These are phyloP conservation scores for Avahi laniger DNA, from an alignment of 2,797 vertebrate species.

Conservation along the genomic window DNA sequence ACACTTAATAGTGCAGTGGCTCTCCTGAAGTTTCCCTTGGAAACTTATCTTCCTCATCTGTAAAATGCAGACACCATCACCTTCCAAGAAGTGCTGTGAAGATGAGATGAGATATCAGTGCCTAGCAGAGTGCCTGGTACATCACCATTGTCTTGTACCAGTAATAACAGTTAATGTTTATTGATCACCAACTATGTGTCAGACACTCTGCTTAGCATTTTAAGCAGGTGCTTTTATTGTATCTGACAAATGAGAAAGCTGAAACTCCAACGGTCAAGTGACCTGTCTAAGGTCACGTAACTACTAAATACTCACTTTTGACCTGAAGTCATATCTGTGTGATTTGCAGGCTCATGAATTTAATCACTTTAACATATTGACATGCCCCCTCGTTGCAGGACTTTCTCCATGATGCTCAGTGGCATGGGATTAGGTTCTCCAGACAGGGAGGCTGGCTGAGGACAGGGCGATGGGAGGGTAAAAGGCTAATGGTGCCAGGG, in stretches of 20 bases:
- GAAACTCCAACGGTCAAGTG: background rate
- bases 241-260: background rate
- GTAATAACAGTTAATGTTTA: background rate
- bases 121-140: background rate
- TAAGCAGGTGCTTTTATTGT: background rate
- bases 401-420: background rate
- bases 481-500: background rate
- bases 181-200: background rate
- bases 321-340: background rate
- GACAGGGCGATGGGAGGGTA: background rate
- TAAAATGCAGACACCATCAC: background rate
- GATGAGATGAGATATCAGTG: background rate
- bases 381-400: background rate
- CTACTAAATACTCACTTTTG: background rate
- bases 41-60: background rate
- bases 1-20: background rate
- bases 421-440: background rate
- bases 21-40: background rate
- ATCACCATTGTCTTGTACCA: background rate
- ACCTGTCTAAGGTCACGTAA: background rate
- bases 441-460: background rate
- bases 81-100: background rate
- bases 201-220: background rate
- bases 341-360: background rate
- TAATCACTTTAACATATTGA: background rate